These are phyloP conservation scores for Sebastes iracundus DNA, from an alignment of 2,797 vertebrate genomes.

Conservation along the genomic window DNA sequence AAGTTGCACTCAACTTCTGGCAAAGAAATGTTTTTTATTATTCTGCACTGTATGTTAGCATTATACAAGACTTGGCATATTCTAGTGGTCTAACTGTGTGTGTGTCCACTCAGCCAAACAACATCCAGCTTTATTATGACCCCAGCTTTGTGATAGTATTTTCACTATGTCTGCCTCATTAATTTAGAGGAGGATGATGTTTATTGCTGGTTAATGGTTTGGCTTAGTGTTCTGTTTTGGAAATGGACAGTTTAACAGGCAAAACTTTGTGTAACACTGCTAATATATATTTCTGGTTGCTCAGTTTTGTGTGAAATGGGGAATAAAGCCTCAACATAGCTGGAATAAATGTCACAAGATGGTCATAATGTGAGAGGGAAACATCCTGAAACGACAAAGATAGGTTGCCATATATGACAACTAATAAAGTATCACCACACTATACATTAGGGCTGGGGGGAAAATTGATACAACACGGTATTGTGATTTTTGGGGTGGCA, in stretches of 20 bases:
- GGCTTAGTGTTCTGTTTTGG: slow-evolving; percentile 50
- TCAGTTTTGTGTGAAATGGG: slow-evolving; percentile 16
- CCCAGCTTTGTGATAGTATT: slow-evolving; percentile 50
- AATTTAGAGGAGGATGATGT: slow-evolving; percentile 61
- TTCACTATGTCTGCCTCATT: slow-evolving; percentile 56
- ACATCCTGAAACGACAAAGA: slow-evolving; percentile 1
- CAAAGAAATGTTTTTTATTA: slow-evolving; percentile 32
- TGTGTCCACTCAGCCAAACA: slow-evolving; percentile 44
- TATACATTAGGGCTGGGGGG: too few species aligned
- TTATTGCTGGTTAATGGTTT: slow-evolving; percentile 59
- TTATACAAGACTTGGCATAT: background rate
- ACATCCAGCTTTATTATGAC: slow-evolving; percentile 59
- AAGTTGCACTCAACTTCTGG: slow-evolving; percentile 51
- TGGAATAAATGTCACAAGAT: slow-evolving; percentile 20
- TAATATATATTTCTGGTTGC: slow-evolving; percentile 31
- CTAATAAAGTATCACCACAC: background rate
- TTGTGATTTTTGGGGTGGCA: too few species aligned
- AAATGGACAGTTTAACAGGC: slow-evolving; percentile 56
- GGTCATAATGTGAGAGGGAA: background rate
- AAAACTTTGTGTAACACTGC: slow-evolving; percentile 43
- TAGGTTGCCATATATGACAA: background rate
- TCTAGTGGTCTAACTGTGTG: slow-evolving; percentile 11
- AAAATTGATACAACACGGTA: too few species aligned
- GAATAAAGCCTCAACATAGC: slow-evolving; percentile 22
- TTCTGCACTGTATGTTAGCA: slow-evolving; percentile 6